phyloP scores from a whole-genome alignment of 1,140 invertebrate species.

The Conus ventricosus region DNA sequence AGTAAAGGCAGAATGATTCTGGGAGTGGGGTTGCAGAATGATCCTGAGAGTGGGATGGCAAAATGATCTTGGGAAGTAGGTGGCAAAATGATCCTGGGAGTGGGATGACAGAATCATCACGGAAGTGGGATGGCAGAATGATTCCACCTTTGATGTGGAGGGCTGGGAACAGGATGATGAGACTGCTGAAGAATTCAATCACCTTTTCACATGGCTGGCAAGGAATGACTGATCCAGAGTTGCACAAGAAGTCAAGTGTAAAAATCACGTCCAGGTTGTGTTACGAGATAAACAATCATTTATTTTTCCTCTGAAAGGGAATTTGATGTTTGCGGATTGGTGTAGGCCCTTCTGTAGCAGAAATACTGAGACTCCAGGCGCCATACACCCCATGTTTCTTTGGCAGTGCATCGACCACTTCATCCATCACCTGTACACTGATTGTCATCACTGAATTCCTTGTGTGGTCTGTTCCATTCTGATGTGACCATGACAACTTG shows the following conservation, averaged over 20 bases:
- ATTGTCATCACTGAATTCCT: background rate
- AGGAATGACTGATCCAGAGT: background rate
- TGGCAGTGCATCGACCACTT: background rate
- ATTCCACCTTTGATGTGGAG: too few relatives aligned
- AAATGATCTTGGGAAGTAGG: too few relatives aligned
- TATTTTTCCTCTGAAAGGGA: background rate
- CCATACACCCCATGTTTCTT: background rate
- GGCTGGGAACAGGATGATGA: too few relatives aligned
- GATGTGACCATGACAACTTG: conserved; percentile 15
- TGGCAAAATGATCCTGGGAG: too few relatives aligned
- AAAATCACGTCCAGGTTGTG: background rate
- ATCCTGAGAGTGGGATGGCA: too few relatives aligned
- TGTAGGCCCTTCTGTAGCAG: background rate
- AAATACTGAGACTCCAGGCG: background rate
- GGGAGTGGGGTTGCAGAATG: too few relatives aligned
- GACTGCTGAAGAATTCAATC: too few relatives aligned
- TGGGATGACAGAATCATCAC: too few relatives aligned
- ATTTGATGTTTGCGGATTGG: background rate
- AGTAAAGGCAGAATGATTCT: too few relatives aligned
- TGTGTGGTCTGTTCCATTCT: conserved; percentile 15
- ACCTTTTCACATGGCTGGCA: background rate
- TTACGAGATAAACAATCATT: too few relatives aligned
- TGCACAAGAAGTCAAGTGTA: background rate
- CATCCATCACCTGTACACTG: background rate
- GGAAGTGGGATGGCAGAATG: too few relatives aligned